A percentile compares a stretch with the other conserved stretches of the same genome.
Evolutionary conservation across 2,113 vertebrate species (phyloP).

Genomic region (Macquaria ambigua): DNA sequence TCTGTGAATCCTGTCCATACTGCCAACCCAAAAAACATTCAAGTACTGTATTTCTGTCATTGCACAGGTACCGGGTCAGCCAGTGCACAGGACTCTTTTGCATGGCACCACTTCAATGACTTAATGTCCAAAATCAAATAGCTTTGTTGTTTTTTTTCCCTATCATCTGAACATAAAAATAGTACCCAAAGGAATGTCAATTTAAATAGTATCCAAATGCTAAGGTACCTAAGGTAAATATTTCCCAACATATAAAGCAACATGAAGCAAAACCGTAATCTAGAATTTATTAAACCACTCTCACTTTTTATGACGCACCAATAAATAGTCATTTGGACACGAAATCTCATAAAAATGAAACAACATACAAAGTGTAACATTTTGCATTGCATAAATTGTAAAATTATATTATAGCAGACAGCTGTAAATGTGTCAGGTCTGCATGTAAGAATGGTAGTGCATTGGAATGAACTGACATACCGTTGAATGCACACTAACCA

Average conservation of each 20-base stretch:
- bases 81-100: constrained; percentile 64
- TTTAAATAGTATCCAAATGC: constrained; percentile 45
- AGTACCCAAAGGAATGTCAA: constrained; percentile 30
- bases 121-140: constrained; percentile 37
- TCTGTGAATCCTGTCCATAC: constrained; percentile 57
- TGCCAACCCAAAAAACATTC: constrained; percentile 82
- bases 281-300: constrained; percentile 27
- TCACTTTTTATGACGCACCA: constrained; percentile 36
- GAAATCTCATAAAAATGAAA: constrained; percentile 36
- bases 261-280: constrained; percentile 33
- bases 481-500: not conserved
- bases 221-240: constrained; percentile 27
- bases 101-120: constrained; percentile 45
- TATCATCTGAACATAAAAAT: constrained; percentile 42
- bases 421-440: constrained; percentile 25
- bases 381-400: constrained; percentile 38
- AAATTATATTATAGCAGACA: constrained; percentile 26
- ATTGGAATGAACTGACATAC: not conserved
- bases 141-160: constrained; percentile 15
- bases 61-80: constrained; percentile 80
- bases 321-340: constrained; percentile 67
- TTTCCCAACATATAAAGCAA: constrained; percentile 57
- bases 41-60: constrained; percentile 84
- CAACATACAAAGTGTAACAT: constrained; percentile 46
- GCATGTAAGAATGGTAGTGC: constrained; percentile 3